Evolutionary conservation across 1,140 invertebrate genomes (phyloP), one percentile per base, ranked within the genome.

Genomic region (Rhagoletis zephyria): DNA sequence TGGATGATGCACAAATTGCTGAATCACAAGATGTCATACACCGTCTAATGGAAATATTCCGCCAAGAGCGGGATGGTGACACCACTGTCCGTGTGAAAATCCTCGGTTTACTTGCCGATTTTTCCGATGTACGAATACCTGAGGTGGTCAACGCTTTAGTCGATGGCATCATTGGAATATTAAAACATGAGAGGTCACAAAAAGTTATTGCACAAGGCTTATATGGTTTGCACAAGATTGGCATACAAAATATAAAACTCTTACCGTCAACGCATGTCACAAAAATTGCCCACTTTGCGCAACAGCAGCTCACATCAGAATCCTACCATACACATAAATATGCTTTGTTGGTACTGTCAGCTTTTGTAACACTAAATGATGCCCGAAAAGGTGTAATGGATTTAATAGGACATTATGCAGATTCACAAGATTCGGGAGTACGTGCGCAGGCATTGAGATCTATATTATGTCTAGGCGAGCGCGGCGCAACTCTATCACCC

Each of bases 391-490:
- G 92, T 30, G 90, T 95, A 85, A 93, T 97, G 16, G 94, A 95
- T 90, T 93, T 97, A 86, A 94, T 98, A 16, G 95, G 95, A 45
- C 96, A 96, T 90, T 98, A 97, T 93, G 96, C 96, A 30, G 95
- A 96, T 91, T 96, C 97, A 90, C 96, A 97, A 93, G 98, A 99
- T 95, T 97, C 98, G 0, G 94, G 98, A 91, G 97, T 98, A 9
- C 94, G 98, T 51, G 96, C 96, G 88, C 96, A 96, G 92, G 97
- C 98, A 2, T 96, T 98, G 90, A 95, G 96, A 90, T 96, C 97
- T 0, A 95, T 98, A 93, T 95, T 98, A 87, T 95, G 95, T 85
- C 93, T 98, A 42, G 97, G 98, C 93, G 95, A 97, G 87, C 94
- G 97, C 90, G 97, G 97, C 1, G 95, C 97, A 87, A 95, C 95